These are phyloP conservation scores for Maniola hyperantus DNA, from an alignment of 2,888 invertebrate genomes.

Conservation along the genomic window DNA sequence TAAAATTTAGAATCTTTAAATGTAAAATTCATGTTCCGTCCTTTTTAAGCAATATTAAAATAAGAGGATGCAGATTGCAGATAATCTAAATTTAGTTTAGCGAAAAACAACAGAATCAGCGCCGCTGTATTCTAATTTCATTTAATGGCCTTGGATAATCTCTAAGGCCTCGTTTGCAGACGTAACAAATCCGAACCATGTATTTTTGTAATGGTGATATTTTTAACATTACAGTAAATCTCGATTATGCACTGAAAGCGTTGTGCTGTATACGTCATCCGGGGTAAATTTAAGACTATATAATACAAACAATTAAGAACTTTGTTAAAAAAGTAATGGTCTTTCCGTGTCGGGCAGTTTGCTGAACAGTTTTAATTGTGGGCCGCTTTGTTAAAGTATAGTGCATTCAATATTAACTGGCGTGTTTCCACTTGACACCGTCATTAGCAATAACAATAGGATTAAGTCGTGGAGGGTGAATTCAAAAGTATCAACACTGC, in stretches of 20 bases:
- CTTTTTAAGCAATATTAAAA: no score
- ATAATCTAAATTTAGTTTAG: no score
- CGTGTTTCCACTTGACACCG: no score
- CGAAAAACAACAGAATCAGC: no score
- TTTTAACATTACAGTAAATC: constrained; percentile 33
- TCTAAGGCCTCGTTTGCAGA: constrained; percentile 11
- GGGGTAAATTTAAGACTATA: not conserved
- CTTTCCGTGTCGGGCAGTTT: constrained; percentile 31
- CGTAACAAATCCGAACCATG: constrained; percentile 20
- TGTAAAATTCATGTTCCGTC: no score
- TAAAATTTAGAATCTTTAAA: no score
- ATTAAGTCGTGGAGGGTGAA: no score
- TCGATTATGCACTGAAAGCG: constrained; percentile 35
- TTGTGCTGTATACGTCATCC: constrained; percentile 31
- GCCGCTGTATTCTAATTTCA: no score
- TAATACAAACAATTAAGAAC: constrained; percentile 26
- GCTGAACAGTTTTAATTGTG: constrained; percentile 30
- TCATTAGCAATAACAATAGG: no score
- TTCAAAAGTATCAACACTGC: no score
- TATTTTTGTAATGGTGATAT: constrained; percentile 26
- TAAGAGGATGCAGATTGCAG: no score
- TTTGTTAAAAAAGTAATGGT: constrained; percentile 34
- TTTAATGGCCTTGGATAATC: not conserved
- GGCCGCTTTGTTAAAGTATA: not conserved
- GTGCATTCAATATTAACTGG: no score